Conservation (phyloP, 2,888 invertebrate species). For the Lacanobia wlatinum region DNA sequence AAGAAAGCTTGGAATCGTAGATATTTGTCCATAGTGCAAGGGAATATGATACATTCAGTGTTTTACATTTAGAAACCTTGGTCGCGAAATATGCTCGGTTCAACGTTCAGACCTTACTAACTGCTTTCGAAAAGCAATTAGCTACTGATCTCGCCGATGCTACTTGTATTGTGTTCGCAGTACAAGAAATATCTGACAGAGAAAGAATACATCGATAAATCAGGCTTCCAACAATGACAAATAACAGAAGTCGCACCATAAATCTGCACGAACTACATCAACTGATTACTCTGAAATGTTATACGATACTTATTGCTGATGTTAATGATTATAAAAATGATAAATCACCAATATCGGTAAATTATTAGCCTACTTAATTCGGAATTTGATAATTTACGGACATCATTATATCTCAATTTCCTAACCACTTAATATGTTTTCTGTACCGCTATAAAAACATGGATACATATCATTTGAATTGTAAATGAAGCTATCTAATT, state of each 20-base stretch:
- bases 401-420: constrained; percentile 54
- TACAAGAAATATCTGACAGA: constrained; percentile 11
- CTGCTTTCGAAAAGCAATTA: constrained; percentile 45
- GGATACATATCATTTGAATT: constrained; percentile 63
- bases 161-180: constrained; percentile 17
- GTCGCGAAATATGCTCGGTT: constrained; percentile 32
- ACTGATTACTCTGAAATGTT: constrained; percentile 30
- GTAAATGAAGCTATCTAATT: constrained; percentile 55
- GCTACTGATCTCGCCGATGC: constrained; percentile 9
- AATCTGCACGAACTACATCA: constrained; percentile 21
- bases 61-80: constrained; percentile 33
- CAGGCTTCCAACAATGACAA: neutral
- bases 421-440: constrained; percentile 55
- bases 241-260: constrained; percentile 23
- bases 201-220: neutral
- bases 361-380: constrained; percentile 42
- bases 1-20: constrained; percentile 18
- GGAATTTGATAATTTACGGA: constrained; percentile 43
- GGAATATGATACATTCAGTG: constrained; percentile 21
- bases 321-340: constrained; percentile 34
- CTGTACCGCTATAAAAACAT: constrained; percentile 60
- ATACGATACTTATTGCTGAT: constrained; percentile 15
- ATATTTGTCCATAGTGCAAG: constrained; percentile 8
- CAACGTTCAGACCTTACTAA: constrained; percentile 18
- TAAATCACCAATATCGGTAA: constrained; percentile 41